Conservation (phyloP, 2,888 invertebrate genomes). For the Pomacea canaliculata region DNA sequence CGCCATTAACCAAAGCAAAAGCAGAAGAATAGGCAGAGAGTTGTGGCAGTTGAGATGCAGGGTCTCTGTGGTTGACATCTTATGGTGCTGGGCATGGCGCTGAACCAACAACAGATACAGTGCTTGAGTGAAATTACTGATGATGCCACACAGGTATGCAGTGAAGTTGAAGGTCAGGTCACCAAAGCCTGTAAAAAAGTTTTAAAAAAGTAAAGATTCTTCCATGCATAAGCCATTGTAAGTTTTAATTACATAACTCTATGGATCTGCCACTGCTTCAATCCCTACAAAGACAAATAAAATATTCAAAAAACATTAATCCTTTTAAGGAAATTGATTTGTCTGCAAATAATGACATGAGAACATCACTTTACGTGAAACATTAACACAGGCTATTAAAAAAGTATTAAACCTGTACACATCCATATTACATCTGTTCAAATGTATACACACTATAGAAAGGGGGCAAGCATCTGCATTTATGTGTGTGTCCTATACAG, state of each 20-base stretch:
- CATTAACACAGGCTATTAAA: too few relatives aligned
- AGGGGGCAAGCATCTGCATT: too few relatives aligned
- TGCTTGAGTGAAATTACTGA: constrained; percentile 70
- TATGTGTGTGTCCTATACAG: too few relatives aligned
- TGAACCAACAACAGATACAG: constrained; percentile 71
- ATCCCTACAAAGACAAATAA: neutral
- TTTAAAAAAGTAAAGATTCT: neutral
- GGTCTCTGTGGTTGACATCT: constrained; percentile 63
- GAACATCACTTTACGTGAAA: too few relatives aligned
- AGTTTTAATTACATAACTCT: too few relatives aligned
- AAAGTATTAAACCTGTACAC: too few relatives aligned
- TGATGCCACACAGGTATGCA: constrained; percentile 67
- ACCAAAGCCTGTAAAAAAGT: constrained; percentile 64
- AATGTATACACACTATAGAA: too few relatives aligned
- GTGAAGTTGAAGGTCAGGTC: constrained; percentile 67
- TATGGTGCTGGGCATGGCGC: constrained; percentile 59
- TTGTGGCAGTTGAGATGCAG: constrained; percentile 70
- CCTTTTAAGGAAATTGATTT: neutral
- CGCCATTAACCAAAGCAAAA: constrained; percentile 54
- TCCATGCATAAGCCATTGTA: neutral
- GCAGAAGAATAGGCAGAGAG: constrained; percentile 65
- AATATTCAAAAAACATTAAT: neutral
- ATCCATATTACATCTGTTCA: too few relatives aligned
- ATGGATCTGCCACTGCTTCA: too few relatives aligned
- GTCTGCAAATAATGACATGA: constrained; percentile 3